These are phyloP conservation scores for Lordiphosa collinella DNA, from an alignment of 1,140 invertebrate species.

Conservation along the genomic window DNA sequence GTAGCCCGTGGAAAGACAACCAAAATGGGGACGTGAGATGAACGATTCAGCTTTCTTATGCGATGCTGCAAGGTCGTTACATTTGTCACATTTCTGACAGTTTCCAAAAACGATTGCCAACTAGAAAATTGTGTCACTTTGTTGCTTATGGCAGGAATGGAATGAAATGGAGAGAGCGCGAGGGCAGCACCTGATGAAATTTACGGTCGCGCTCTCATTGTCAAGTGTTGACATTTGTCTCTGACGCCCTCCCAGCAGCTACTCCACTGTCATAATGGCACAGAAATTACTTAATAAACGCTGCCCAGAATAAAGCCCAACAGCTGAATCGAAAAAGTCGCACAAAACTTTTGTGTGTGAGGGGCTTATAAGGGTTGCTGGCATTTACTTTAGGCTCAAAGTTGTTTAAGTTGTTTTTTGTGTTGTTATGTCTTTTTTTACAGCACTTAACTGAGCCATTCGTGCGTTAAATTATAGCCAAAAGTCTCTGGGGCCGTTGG, in stretches of 20 bases:
- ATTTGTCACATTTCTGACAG: slow-evolving; percentile 53
- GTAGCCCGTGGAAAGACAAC: background rate
- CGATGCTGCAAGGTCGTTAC: slow-evolving; percentile 41
- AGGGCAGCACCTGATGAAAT: slow-evolving; percentile 41
- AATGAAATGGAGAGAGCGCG: background rate
- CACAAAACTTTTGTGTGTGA: slow-evolving; percentile 47
- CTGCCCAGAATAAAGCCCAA: slow-evolving; percentile 12
- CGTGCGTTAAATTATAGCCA: slow-evolving; percentile 75
- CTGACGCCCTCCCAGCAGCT: background rate
- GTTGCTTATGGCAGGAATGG: background rate
- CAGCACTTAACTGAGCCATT: slow-evolving; percentile 65
- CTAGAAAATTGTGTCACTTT: slow-evolving; percentile 60
- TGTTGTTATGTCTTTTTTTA: slow-evolving; percentile 43
- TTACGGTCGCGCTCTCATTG: slow-evolving; percentile 31
- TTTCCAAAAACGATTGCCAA: slow-evolving; percentile 45
- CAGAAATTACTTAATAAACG: slow-evolving; percentile 69
- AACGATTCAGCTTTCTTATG: slow-evolving; percentile 14
- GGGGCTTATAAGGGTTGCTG: slow-evolving; percentile 51
- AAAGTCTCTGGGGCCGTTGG: slow-evolving; percentile 39
- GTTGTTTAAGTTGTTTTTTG: slow-evolving; percentile 13
- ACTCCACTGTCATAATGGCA: slow-evolving; percentile 38
- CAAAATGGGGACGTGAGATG: slow-evolving; percentile 6
- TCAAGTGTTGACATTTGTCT: slow-evolving; percentile 18
- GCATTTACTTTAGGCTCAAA: slow-evolving; percentile 34
- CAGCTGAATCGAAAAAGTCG: slow-evolving; percentile 50